These are phyloP conservation scores for Chaitophorus viminalis DNA, from an alignment of 2,888 invertebrate species.

Conservation along the genomic window DNA sequence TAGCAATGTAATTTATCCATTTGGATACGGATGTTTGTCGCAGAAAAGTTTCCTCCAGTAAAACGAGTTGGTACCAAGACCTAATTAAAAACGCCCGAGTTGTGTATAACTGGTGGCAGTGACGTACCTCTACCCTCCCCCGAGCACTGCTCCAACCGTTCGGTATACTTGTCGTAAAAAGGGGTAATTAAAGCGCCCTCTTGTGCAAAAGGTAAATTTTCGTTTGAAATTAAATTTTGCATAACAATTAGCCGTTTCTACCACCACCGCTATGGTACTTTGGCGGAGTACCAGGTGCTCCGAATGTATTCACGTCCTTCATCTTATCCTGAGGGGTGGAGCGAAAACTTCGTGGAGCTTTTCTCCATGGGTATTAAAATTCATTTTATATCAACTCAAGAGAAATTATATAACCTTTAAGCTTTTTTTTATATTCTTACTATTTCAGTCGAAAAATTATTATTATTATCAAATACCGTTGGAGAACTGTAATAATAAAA, in stretches of 20 bases:
- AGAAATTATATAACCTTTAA: constrained; percentile 38
- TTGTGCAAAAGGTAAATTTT: constrained; percentile 55
- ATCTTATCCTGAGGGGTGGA: constrained; percentile 39
- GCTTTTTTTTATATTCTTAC: background rate
- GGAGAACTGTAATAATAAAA: no score
- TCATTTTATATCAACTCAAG: constrained; percentile 26
- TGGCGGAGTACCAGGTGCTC: constrained; percentile 48
- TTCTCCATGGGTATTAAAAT: constrained; percentile 53
- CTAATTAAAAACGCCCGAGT: constrained; percentile 60
- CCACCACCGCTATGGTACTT: background rate
- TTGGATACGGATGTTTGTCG: constrained; percentile 56
- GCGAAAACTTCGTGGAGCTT: constrained; percentile 41
- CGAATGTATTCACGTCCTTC: constrained; percentile 58
- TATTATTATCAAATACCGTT: background rate
- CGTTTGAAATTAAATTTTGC: constrained; percentile 59
- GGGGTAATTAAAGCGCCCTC: constrained; percentile 51
- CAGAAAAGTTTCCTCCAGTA: constrained; percentile 49
- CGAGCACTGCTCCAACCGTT: background rate
- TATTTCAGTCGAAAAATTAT: background rate
- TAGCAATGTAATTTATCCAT: constrained; percentile 52
- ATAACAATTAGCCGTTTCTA: constrained; percentile 51
- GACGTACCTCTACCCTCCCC: constrained; percentile 27
- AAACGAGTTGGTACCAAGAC: constrained; percentile 28
- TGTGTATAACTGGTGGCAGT: constrained; percentile 57
- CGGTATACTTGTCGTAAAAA: constrained; percentile 44